phyloP scores from a whole-genome alignment of 2,888 invertebrate genomes.

The Empis livida region DNA sequence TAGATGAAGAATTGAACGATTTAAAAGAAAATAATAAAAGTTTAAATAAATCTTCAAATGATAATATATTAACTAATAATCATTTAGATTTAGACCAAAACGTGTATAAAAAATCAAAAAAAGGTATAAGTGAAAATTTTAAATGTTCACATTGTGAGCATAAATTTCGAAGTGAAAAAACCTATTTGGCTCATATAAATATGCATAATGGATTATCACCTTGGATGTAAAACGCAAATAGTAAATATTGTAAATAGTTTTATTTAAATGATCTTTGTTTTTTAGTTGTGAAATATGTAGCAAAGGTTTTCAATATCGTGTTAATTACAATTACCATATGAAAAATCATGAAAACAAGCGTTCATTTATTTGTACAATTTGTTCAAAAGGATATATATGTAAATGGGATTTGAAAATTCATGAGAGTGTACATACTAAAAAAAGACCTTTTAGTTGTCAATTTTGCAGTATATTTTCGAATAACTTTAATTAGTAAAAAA shows the following conservation, averaged over 20 bases:
- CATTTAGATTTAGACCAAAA: too few relatives aligned
- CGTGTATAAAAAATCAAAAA: background rate
- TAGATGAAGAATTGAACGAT: too few relatives aligned
- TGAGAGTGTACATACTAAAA: conserved; percentile 18
- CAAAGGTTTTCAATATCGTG: conserved; percentile 21
- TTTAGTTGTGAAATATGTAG: conserved; percentile 17
- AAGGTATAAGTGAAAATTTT: background rate
- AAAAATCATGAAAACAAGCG: conserved; percentile 20
- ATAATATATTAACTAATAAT: too few relatives aligned
- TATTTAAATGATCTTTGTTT: background rate
- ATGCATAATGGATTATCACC: conserved; percentile 9
- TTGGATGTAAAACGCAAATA: conserved; percentile 8
- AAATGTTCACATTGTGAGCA: conserved; percentile 5
- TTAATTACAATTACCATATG: conserved; percentile 19
- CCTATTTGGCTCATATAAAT: conserved; percentile 7
- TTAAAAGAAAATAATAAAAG: too few relatives aligned
- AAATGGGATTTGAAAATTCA: conserved; percentile 22
- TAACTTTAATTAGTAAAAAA: background rate
- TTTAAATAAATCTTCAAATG: too few relatives aligned
- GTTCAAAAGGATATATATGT: conserved; percentile 19
- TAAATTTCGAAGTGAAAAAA: conserved; percentile 1
- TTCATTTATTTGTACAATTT: conserved; percentile 19
- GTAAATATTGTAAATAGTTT: background rate
- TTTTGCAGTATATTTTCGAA: conserved; percentile 17
- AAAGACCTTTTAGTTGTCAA: conserved; percentile 21